These are phyloP conservation scores for Burhinus oedicnemus DNA, from an alignment of 2,113 vertebrate genomes.

Conservation along the genomic window DNA sequence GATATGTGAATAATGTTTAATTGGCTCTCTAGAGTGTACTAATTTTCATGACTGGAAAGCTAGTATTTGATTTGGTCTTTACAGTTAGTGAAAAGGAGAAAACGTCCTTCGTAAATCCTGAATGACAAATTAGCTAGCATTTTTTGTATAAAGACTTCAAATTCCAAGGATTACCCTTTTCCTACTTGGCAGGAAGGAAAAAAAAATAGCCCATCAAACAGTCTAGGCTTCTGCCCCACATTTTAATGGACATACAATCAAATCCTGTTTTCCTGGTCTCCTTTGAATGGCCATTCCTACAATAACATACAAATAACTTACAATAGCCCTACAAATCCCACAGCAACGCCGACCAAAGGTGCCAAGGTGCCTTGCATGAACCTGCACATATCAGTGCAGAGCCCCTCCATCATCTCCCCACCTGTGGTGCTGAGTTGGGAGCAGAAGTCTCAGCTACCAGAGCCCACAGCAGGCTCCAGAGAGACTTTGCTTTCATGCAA, in stretches of 20 bases:
- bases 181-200: not conserved
- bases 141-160: constrained; percentile 38
- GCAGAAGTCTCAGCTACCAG: not conserved
- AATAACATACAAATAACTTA: not conserved
- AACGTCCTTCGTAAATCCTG: constrained; percentile 57
- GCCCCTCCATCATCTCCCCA: not conserved
- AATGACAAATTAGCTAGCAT: constrained; percentile 50
- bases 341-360: not conserved
- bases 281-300: not conserved
- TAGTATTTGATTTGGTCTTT: constrained; percentile 69
- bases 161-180: constrained; percentile 31
- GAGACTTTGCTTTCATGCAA: not conserved
- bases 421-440: not conserved
- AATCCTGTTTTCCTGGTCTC: not conserved
- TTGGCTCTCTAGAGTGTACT: constrained; percentile 68
- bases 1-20: constrained; percentile 66
- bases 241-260: not conserved
- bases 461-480: not conserved
- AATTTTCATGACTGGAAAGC: constrained; percentile 70
- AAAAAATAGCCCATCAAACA: not conserved
- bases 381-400: fast-evolving
- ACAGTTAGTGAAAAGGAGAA: constrained; percentile 45
- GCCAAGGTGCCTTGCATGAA: not conserved
- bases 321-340: not conserved
- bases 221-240: not conserved